phyloP scores from a whole-genome alignment of 2,113 vertebrate species.

The Myotis davidii region DNA sequence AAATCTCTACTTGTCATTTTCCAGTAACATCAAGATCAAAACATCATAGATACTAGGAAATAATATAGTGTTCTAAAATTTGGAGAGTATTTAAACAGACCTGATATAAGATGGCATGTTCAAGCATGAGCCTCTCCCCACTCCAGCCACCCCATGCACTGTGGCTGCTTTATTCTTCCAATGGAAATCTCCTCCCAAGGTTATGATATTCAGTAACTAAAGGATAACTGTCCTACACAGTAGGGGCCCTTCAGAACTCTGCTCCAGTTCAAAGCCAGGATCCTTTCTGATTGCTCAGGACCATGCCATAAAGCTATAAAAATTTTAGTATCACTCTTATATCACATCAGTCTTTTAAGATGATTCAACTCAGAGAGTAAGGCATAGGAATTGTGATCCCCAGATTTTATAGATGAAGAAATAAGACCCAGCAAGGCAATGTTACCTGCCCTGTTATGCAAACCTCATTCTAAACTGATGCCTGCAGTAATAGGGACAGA shows the following conservation, averaged over 20 bases:
- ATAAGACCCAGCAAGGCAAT: background rate
- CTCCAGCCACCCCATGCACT: background rate
- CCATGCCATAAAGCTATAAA: background rate
- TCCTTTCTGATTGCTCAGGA: background rate
- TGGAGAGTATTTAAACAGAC: background rate
- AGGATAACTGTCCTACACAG: background rate
- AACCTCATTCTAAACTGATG: background rate
- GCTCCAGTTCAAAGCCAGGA: background rate
- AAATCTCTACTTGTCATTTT: background rate
- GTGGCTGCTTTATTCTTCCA: background rate
- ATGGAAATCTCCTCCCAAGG: background rate
- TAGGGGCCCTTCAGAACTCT: background rate
- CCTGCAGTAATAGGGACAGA: background rate
- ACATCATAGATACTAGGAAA: background rate
- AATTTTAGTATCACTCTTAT: background rate
- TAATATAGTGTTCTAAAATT: background rate
- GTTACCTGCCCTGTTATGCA: background rate
- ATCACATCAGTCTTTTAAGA: background rate
- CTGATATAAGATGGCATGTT: background rate
- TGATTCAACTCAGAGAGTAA: background rate
- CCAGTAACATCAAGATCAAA: conserved; percentile 1
- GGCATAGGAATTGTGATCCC: background rate
- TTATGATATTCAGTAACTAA: background rate
- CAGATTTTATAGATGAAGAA: background rate
- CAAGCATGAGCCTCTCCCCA: background rate